Evolutionary conservation across 2,888 invertebrate genomes (phyloP).

Genomic region (Ochropleura plecta): DNA sequence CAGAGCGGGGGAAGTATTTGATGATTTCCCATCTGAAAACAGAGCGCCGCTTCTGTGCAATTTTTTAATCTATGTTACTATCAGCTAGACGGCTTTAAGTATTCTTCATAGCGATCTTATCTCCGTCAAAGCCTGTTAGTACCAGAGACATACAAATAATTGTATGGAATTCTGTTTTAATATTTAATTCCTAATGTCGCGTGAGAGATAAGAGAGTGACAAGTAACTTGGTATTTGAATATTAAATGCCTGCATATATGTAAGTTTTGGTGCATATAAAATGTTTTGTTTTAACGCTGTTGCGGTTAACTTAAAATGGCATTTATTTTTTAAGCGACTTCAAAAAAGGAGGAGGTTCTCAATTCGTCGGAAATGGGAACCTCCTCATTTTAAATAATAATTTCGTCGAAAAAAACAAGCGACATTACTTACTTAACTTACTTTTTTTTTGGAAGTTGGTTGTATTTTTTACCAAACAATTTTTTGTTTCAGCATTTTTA

Average conservation of each 20-base stretch:
- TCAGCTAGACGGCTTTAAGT: conserved; percentile 33
- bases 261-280: conserved; percentile 34
- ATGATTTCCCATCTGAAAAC: too few relatives aligned
- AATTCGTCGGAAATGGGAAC: too few relatives aligned
- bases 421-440: too few relatives aligned
- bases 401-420: too few relatives aligned
- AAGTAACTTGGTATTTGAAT: conserved; percentile 43
- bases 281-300: conserved; percentile 24
- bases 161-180: conserved; percentile 30
- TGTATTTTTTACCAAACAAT: too few relatives aligned
- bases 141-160: conserved; percentile 34
- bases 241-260: conserved; percentile 42
- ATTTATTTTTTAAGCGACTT: too few relatives aligned
- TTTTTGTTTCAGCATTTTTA: too few relatives aligned
- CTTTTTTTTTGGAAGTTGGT: too few relatives aligned
- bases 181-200: conserved; percentile 46
- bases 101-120: conserved; percentile 43
- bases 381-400: too few relatives aligned
- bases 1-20: not conserved
- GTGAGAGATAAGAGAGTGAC: conserved; percentile 38
- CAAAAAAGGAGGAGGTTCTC: too few relatives aligned
- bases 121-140: conserved; percentile 36
- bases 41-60: not conserved
- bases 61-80: not conserved
- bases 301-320: conserved; percentile 9